A percentile compares a stretch with the other conserved stretches of the same genome.
Evolutionary conservation across 2,113 vertebrate species (phyloP).

Genomic region (Abramis brama): DNA sequence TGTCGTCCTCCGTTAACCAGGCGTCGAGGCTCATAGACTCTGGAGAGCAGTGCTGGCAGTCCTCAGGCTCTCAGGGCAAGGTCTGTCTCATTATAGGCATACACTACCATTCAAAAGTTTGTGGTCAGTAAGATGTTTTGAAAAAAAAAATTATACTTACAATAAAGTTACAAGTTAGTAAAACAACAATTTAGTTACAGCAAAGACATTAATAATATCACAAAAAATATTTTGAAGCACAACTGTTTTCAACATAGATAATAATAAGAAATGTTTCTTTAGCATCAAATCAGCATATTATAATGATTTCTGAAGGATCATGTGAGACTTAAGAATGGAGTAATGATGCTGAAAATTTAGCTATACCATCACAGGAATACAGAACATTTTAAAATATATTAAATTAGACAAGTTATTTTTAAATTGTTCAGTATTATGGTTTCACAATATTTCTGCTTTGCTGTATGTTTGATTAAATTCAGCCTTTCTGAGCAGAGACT

Average conservation of each 20-base stretch:
- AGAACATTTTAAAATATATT: neutral
- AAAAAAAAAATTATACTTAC: neutral
- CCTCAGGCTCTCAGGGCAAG: slow-evolving; percentile 97
- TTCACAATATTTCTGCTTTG: neutral
- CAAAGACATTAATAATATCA: no score
- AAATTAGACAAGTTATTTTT: neutral
- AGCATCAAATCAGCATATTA: neutral
- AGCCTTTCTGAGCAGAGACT: neutral
- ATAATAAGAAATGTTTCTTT: neutral
- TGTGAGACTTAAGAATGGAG: neutral
- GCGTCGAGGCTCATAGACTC: slow-evolving; percentile 90
- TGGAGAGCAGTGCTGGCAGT: slow-evolving; percentile 97
- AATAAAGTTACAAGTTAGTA: no score
- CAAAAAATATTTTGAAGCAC: no score
- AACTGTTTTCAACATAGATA: neutral
- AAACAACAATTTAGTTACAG: no score
- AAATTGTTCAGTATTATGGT: neutral
- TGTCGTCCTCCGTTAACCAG: slow-evolving; percentile 94
- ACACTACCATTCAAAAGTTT: neutral
- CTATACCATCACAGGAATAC: neutral
- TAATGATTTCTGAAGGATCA: neutral
- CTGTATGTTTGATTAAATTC: neutral
- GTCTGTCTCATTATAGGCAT: slow-evolving; percentile 64
- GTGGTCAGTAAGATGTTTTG: neutral
- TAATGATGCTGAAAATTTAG: neutral